Evolutionary conservation across 2,888 invertebrate genomes (phyloP), one percentile per base, ranked within the genome.

Genomic region (Drosophila quinaria): DNA sequence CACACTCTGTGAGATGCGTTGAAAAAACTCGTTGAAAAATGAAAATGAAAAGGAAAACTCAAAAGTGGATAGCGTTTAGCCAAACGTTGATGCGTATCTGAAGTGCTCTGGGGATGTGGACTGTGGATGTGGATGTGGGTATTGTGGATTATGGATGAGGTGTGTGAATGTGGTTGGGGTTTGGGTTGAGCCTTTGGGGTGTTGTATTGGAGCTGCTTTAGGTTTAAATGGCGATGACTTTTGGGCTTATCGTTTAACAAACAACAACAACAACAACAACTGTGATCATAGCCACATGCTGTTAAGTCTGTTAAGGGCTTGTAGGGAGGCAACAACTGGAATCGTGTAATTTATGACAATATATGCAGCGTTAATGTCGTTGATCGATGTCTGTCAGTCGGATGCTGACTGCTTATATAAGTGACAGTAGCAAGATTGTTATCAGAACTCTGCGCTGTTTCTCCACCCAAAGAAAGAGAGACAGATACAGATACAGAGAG

Each of bases 301-400:
- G 47, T 25, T 25, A 25, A 25, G 25, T 5, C 17, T 47, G 37
- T n/a, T 13, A 61, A 72, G 76, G 82, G 74, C 58, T 51, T 35
- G 39, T 0, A 8, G 44, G 13, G 19, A 19, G 25, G n/a, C 5
- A 29, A 51, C 35, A 15, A 19, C 13, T 47, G 41, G 10, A 13
- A 9, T 69, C 63, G 65, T 80, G 87, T 91, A 92, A 91, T 91
- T 90, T 92, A 91, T 91, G 91, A 89, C 91, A 91, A 92, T 92
- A 86, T 92, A 91, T 91, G 84, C 91, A 90, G 91, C 87, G 92
- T 89, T 91, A 91, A 91, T 91, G 89, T 91, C 90, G 74, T 89
- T 85, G 84, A 85, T 85, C 84, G 84, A 85, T 85, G 84, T 87
- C 84, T 85, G 86, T 89, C 85, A 87, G 72, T 86, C 25, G 86